Conservation (phyloP, 2,113 vertebrate genomes). For the Papio anubis region DNA sequence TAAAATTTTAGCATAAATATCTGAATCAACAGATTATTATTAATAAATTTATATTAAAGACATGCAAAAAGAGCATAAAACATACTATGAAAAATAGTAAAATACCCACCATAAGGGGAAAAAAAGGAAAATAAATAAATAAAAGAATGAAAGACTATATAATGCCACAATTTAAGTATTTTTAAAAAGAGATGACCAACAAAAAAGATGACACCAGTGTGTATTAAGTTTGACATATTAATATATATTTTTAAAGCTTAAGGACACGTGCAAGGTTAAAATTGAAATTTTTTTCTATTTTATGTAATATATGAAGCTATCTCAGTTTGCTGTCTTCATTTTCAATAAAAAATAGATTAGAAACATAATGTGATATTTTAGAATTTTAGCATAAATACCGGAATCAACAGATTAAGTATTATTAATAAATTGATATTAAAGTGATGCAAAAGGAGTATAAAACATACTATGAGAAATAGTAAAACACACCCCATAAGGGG, state of each 20-base stretch:
- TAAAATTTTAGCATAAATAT: not conserved
- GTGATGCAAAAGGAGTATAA: not conserved
- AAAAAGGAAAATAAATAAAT: slow-evolving; percentile 2
- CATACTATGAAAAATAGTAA: not conserved
- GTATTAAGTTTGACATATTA: not conserved
- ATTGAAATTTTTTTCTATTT: not conserved
- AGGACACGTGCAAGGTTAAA: not conserved
- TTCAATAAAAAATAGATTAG: slow-evolving; percentile 14
- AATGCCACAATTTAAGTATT: not conserved
- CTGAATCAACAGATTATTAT: not conserved
- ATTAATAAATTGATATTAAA: slow-evolving; percentile 17
- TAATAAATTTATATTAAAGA: slow-evolving; percentile 34
- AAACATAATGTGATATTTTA: not conserved
- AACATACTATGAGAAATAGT: not conserved
- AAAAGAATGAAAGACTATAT: not conserved
- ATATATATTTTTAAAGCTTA: not conserved
- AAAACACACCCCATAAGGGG: not conserved
- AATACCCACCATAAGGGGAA: not conserved
- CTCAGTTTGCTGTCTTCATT: not conserved
- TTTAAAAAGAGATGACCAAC: not conserved
- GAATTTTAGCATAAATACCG: not conserved
- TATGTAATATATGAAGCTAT: not conserved
- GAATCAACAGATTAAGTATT: not conserved
- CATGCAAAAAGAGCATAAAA: not conserved
- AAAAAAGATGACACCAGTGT: not conserved